These are phyloP conservation scores for Drosophila silvestris DNA, from an alignment of 2,888 invertebrate species.

Conservation along the genomic window DNA sequence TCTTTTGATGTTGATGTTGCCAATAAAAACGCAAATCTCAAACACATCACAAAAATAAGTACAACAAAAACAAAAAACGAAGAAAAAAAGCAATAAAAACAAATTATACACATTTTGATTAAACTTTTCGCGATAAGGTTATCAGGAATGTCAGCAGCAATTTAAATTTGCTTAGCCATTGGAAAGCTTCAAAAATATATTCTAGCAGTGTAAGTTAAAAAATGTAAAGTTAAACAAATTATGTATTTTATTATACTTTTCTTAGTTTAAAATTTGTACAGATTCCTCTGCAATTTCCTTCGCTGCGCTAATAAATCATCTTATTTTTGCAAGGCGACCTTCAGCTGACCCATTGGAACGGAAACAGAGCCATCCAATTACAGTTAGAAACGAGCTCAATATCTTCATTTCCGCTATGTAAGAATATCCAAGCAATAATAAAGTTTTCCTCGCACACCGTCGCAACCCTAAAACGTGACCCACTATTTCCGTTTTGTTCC, in stretches of 20 bases:
- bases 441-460: slow-evolving; percentile 20
- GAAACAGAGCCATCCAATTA: background rate
- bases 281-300: background rate
- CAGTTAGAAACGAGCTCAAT: slow-evolving; percentile 14
- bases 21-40: slow-evolving; percentile 14
- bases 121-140: slow-evolving; percentile 27
- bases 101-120: slow-evolving; percentile 22
- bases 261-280: background rate
- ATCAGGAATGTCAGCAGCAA: slow-evolving; percentile 32
- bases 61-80: background rate
- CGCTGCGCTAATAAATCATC: background rate
- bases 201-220: background rate
- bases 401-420: slow-evolving; percentile 31
- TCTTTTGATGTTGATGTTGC: slow-evolving; percentile 34
- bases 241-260: background rate
- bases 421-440: background rate
- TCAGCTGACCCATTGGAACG: slow-evolving; percentile 16
- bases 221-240: background rate
- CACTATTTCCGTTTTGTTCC: slow-evolving; percentile 40
- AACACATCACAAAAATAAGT: background rate
- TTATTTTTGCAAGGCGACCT: slow-evolving; percentile 14
- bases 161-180: slow-evolving; percentile 15
- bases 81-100: background rate
- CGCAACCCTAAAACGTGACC: slow-evolving; percentile 32
- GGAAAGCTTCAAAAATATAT: background rate